Evolutionary conservation across 2,888 invertebrate species (phyloP), one percentile per base, ranked within the genome.

Genomic region (Torymus aiolomorphi): DNA sequence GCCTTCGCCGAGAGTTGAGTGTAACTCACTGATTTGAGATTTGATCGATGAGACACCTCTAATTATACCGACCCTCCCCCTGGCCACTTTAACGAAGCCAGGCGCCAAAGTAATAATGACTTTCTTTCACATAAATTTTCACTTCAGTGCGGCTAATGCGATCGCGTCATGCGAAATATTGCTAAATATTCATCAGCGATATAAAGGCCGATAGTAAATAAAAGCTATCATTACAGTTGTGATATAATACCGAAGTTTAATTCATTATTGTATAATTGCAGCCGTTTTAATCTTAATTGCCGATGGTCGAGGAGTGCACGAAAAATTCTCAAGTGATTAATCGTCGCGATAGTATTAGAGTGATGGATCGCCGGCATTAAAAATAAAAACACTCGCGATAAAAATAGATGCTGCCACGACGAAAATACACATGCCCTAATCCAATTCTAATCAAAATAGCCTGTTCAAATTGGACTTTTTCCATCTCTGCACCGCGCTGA

Each of bases 31-130:
- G 24, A 70, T 74, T 78, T 65, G 63, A 74, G 51, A 69, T 31
- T 62, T 73, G 73, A 73, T 73, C 67, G 67, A 56, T 57, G 49
- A 63, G 49, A 51, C 69, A 63, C 5, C 66, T 57, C 24, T 56
- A 57, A 76, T 59, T 66, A 52, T 18, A 78, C 42, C 18, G 49
- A 2, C 31, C 31, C 31, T 31, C 31, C 31, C 31, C 31, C 31
- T 31, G 52, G 13, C 42, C 72, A 66, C 54, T 72, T 72, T 54
- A 16, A 63, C 24, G n/a, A 59, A 72, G 71, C 14, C n/a, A 18
- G 14, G 18, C 14, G 18, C 54, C 14, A 59, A 72, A 71, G n/a
- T 61, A 77, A 65, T 65, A 57, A 66, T 13, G 59, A 61, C 49
- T 69, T 63, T 54, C 65, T 16, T 65, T 13, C 24, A 4, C 12